Evolutionary conservation across 2,797 vertebrate genomes (phyloP), one percentile per base, ranked within the genome.

Genomic region (Danionella dracula): DNA sequence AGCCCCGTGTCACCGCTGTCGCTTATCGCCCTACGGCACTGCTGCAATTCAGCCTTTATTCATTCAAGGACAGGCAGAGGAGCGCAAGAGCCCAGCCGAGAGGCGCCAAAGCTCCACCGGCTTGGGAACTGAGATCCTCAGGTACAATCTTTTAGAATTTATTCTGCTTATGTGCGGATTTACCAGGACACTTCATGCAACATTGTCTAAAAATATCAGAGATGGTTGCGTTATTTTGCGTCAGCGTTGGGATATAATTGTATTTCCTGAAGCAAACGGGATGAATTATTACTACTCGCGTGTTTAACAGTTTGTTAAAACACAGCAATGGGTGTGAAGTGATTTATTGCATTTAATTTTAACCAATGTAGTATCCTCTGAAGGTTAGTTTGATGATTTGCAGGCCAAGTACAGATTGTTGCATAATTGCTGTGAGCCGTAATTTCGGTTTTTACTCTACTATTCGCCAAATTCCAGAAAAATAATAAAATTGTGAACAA

Each of bases 11-110:
- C 21, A 31, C 58, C 49, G 44, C 44, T 38, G 44, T 46, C 55
- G 8, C 11, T 56, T 53, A 4, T 16, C 51, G 46, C 10, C 35
- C 21, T 20, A 8, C 38, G 17, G 50, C 54, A 56, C 71, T 20
- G 53, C 67, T 59, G 41, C 55, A 66, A 63, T 46, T 67, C 66
- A 32, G 51, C 27, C 67, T 63, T 49, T 53, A 70, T 50, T 42
- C 61, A 58, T 68, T 67, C 57, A 73, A 72, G 74, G 81, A 75
- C 76, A 61, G 58, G 46, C 70, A 73, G 64, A 65, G 59, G 44
- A 65, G 62, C 27, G 50, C 64, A 69, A 46, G 50, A 66, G 64
- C 48, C 60, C 46, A 34, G 38, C 42, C 34, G 54, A 53, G 46
- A 56, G 45, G 62, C 60, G 38, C 61, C 51, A 41, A 45, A 46